A percentile compares a stretch with the other conserved stretches of the same genome.
Evolutionary conservation across 2,888 invertebrate species (phyloP).

Genomic region (Andrena haemorrhoa): DNA sequence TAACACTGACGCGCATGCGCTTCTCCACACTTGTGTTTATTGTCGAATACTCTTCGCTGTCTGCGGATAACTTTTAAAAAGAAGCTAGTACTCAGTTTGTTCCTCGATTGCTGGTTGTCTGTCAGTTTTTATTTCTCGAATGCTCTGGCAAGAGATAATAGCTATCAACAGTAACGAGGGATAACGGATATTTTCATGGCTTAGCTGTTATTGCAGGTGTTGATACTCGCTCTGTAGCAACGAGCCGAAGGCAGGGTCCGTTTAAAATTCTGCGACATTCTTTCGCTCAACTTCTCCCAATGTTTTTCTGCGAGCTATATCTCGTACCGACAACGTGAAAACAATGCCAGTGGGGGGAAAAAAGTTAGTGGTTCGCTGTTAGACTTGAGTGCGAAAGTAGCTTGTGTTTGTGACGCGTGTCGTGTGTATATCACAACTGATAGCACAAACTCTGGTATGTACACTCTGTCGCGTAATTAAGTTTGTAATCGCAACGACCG

Average conservation of each 20-base stretch:
- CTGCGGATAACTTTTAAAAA: too few relatives aligned
- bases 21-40: background rate
- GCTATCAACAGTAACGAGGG: background rate
- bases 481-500: conserved; percentile 45
- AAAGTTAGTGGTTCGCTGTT: background rate
- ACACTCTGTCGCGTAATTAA: conserved; percentile 47
- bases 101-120: too few relatives aligned
- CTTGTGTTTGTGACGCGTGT: conserved; percentile 16
- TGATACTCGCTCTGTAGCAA: background rate
- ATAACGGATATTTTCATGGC: conserved; percentile 14
- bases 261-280: background rate
- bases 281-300: background rate
- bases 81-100: too few relatives aligned
- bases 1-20: conserved; percentile 31
- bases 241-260: background rate
- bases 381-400: background rate
- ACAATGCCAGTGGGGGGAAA: background rate
- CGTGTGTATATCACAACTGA: background rate
- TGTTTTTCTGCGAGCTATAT: background rate
- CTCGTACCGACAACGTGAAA: background rate
- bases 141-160: background rate
- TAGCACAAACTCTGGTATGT: background rate
- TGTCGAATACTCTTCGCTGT: background rate
- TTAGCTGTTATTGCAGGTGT: conserved; percentile 18
- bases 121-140: conserved; percentile 1